A percentile compares a stretch with the other conserved stretches of the same genome.
Conservation (phyloP, 2,888 invertebrate genomes). For the Lobophora halterata region DNA sequence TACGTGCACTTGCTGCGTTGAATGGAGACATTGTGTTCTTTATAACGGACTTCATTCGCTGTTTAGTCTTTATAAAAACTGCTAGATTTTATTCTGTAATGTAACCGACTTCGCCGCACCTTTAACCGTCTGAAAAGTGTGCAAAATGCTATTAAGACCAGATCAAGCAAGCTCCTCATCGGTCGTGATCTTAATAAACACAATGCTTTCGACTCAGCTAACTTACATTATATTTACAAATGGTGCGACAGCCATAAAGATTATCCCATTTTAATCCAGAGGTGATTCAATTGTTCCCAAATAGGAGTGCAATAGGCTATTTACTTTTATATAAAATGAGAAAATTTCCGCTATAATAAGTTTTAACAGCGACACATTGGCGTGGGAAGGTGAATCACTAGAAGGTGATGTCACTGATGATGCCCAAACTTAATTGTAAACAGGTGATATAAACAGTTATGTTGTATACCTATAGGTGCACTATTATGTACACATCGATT, state of each 20-base stretch:
- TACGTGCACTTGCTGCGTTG: constrained; percentile 21
- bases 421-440: constrained; percentile 41
- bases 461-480: constrained; percentile 4
- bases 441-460: constrained; percentile 30
- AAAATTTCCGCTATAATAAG: constrained; percentile 38
- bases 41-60: constrained; percentile 12
- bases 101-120: too few species aligned
- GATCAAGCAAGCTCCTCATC: background rate
- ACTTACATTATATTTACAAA: constrained; percentile 10
- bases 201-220: background rate
- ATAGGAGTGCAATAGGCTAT: constrained; percentile 38
- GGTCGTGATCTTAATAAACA: constrained; percentile 12
- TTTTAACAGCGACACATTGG: constrained; percentile 26
- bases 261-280: constrained; percentile 27
- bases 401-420: constrained; percentile 45
- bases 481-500: constrained; percentile 19
- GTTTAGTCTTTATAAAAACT: constrained; percentile 4
- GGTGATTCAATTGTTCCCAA: constrained; percentile 36
- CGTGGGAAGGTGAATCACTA: constrained; percentile 52
- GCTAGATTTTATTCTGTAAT: too few species aligned
- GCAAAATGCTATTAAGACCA: too few species aligned
- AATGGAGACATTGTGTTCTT: constrained; percentile 23
- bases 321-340: constrained; percentile 32
- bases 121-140: too few species aligned
- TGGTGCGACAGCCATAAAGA: constrained; percentile 32